Evolutionary conservation across 2,797 vertebrate species (phyloP).

Genomic region (Coreius guichenoti): DNA sequence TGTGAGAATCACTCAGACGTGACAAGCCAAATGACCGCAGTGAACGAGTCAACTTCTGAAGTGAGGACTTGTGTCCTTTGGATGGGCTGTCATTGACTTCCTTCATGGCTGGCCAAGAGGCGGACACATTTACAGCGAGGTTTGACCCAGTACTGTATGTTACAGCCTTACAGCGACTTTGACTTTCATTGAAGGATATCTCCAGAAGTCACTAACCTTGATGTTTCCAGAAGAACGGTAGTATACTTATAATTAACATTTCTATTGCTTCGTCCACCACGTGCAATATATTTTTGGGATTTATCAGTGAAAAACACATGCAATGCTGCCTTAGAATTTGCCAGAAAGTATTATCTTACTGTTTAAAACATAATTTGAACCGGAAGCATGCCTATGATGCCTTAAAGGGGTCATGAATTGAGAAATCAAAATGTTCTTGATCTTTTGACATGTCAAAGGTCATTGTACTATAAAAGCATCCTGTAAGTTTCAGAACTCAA

Average conservation of each 20-base stretch:
- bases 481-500: neutral
- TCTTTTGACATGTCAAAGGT: neutral
- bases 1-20: constrained; percentile 64
- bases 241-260: neutral
- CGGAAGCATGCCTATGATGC: neutral
- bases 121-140: constrained; percentile 1
- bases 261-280: neutral
- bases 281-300: neutral
- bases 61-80: constrained; percentile 30
- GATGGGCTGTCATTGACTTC: constrained; percentile 45
- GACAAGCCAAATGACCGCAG: constrained; percentile 62
- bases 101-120: constrained; percentile 19
- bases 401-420: neutral
- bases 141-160: constrained; percentile 14
- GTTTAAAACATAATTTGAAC: neutral
- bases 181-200: constrained; percentile 53
- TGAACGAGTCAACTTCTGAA: constrained; percentile 22
- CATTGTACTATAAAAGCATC: neutral
- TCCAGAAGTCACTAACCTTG: constrained; percentile 29
- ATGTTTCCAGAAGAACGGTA: neutral
- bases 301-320: neutral
- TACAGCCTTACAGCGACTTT: neutral
- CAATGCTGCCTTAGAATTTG: neutral
- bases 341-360: neutral
- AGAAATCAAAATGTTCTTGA: neutral